A percentile compares a stretch with the other conserved stretches of the same genome.
Conservation (phyloP, 1,140 invertebrate genomes). For the Sycobia sp. region DNA sequence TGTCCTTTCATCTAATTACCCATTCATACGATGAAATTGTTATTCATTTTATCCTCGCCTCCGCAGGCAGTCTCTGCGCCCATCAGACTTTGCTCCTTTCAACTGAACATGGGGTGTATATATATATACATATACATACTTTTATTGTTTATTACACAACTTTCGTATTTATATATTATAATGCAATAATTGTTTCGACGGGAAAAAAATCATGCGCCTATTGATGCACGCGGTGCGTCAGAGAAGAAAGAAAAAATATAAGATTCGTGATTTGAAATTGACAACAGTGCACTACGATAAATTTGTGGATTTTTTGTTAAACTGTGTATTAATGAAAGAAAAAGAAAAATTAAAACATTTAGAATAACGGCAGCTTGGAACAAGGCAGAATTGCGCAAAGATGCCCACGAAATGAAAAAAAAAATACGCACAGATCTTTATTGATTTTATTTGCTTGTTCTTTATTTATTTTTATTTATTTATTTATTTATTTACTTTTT, state of each 20-base stretch:
- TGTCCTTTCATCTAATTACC: too few species aligned
- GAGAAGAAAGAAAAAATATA: too few species aligned
- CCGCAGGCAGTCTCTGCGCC: constrained; percentile 17
- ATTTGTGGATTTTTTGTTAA: too few species aligned
- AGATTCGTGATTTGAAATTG: too few species aligned
- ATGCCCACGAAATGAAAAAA: constrained; percentile 16
- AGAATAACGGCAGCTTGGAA: background rate
- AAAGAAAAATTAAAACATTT: background rate
- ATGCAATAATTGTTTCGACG: background rate
- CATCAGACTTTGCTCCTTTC: constrained; percentile 20
- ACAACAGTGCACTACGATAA: too few species aligned
- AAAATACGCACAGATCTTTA: constrained; percentile 19
- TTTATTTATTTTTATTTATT: too few species aligned
- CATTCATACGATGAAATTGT: constrained; percentile 17
- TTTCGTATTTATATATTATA: background rate
- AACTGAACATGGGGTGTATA: background rate
- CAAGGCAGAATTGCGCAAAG: constrained; percentile 18
- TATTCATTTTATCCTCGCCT: constrained; percentile 26
- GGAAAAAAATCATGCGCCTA: too few species aligned
- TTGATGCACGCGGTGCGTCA: too few species aligned
- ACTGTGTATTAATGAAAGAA: too few species aligned
- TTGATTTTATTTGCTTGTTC: background rate
- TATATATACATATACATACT: constrained; percentile 3
- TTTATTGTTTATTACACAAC: constrained; percentile 6
- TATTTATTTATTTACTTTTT: too few species aligned